phyloP scores from a whole-genome alignment of 2,113 vertebrate species.

The Nyctibius bracteatus region DNA sequence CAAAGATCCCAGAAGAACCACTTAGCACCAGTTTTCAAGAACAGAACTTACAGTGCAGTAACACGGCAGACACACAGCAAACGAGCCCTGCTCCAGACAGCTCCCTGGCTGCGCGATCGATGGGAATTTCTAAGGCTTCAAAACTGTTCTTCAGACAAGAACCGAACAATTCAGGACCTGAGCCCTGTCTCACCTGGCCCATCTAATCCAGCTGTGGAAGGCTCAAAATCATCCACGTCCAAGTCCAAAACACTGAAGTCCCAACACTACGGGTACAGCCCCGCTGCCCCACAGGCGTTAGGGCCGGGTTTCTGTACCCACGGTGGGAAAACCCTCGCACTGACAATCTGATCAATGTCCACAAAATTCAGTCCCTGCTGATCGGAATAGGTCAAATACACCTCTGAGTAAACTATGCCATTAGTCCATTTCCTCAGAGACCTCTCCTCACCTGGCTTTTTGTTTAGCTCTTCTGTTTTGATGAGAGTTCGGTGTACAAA shows the following conservation, averaged over 20 bases:
- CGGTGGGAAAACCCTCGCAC: background rate
- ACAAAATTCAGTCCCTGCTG: background rate
- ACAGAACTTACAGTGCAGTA: background rate
- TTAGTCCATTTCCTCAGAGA: background rate
- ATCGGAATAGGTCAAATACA: background rate
- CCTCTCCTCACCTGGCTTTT: background rate
- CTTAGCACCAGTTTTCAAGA: background rate
- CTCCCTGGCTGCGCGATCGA: rapidly evolving
- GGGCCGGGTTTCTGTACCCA: background rate
- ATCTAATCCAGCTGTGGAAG: background rate
- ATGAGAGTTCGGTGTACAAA: background rate
- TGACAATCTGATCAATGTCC: background rate
- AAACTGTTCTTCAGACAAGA: background rate
- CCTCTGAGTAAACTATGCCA: background rate
- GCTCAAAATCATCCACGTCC: background rate
- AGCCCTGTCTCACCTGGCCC: background rate
- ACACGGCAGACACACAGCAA: background rate
- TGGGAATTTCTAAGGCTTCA: background rate
- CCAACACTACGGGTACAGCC: background rate
- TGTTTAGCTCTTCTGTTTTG: background rate
- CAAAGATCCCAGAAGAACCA: background rate
- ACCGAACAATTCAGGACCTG: background rate
- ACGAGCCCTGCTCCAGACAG: background rate
- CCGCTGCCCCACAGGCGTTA: too few species aligned
- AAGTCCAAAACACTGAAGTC: background rate